Evolutionary conservation across 2,797 vertebrate species (phyloP).

Genomic region (Danio aesculapii): DNA sequence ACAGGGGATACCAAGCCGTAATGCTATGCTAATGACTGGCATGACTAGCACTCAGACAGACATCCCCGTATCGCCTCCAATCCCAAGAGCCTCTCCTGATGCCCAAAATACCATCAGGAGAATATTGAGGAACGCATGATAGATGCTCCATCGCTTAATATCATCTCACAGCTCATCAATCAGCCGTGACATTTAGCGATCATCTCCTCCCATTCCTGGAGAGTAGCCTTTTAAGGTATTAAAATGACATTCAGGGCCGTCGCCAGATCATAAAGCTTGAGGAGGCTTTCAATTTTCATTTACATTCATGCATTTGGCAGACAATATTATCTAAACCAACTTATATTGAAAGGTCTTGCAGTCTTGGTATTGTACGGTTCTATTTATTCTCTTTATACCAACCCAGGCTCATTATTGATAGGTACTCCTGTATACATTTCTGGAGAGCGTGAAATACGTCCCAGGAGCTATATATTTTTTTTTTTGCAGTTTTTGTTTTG

Average conservation of each 20-base stretch:
- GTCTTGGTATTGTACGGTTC: too few species aligned
- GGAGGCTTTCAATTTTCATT: too few species aligned
- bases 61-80: not conserved
- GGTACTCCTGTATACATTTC: too few species aligned
- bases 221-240: conserved; percentile 25
- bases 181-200: conserved; percentile 38
- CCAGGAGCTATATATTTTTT: too few species aligned
- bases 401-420: too few species aligned
- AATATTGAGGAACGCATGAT: conserved; percentile 5
- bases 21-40: conserved; percentile 29
- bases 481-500: too few species aligned
- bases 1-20: conserved; percentile 17
- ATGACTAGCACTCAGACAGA: conserved; percentile 3
- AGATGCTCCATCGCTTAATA: conserved; percentile 25
- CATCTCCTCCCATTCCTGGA: not conserved
- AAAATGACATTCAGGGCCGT: conserved; percentile 5
- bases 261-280: too few species aligned
- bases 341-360: too few species aligned
- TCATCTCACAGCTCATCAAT: conserved; percentile 42
- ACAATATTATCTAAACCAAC: too few species aligned
- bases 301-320: too few species aligned
- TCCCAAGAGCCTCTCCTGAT: conserved; percentile 5
- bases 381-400: too few species aligned
- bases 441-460: too few species aligned
- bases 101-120: conserved; percentile 1